Base-by-base conservation (phyloP, 1,140 invertebrate genomes). In the Bombus huntii region DNA sequence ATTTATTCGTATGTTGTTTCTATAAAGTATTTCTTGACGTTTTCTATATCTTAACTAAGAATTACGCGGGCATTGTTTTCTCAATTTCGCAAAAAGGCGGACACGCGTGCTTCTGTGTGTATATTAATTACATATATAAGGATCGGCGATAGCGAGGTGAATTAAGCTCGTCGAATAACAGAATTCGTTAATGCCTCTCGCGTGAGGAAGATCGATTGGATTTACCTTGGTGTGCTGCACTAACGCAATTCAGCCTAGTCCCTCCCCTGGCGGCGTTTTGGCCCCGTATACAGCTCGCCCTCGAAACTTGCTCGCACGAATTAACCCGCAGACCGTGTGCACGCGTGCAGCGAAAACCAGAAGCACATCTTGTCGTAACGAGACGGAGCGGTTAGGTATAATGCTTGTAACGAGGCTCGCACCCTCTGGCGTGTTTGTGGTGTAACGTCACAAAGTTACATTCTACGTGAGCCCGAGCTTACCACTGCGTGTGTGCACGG, bases 391-490 rank as follows among this genome's bases (percentile, higher is more conserved):
- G 93, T 94, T 93, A 91, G 90, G 88, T 93, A 92, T 92, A 92
- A 93, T 92, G 92, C 91, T 94, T 94, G 92, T 94, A 93, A 91
- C 89, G 89, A 90, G 88, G 90, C 93, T 91, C 91, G 89, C 91
- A 92, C 92, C 90, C 92, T 92, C 90, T 89, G 92, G 92, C 90
- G 88, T 93, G 93, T 93, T 93, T 94, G 93, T 91, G 93, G 93
- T 94, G 89, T 92, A 92, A 94, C 92, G 92, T 94, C 93, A 93
- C 92, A 91, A 93, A 94, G 93, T 93, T 94, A 92, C 92, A 91
- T 92, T 90, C 90, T 91, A 87, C 82, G 84, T 87, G 88, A 90
- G 90, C 75, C 90, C 80, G 87, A 85, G 86, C 87, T 90, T 85
- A 88, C 85, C 85, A 72, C 91, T 89, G 88, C 88, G 86, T 91